Conservation (phyloP, 1,140 invertebrate genomes). For the Idris sp. region DNA sequence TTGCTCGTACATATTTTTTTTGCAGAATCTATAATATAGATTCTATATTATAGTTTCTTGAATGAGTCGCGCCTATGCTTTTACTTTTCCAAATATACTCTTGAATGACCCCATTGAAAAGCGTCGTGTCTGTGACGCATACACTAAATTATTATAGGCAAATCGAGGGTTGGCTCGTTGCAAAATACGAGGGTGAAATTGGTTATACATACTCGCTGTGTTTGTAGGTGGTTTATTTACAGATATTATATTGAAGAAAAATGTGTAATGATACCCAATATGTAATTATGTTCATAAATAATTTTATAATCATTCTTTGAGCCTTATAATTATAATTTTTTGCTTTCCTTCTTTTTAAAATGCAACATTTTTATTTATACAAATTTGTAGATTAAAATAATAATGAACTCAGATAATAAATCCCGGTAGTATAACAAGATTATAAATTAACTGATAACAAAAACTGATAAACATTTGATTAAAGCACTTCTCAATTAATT, state of each 20-base stretch:
- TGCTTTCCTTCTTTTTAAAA: no score
- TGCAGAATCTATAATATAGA: background rate
- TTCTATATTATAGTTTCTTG: slow-evolving; percentile 29
- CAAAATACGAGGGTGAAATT: slow-evolving; percentile 54
- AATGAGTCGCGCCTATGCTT: slow-evolving; percentile 35
- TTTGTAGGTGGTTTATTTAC: slow-evolving; percentile 40
- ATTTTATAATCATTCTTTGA: no score
- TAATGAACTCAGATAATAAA: no score
- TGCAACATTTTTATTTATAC: background rate
- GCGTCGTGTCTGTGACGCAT: slow-evolving; percentile 50
- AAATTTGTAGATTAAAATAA: no score
- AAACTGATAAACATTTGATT: no score
- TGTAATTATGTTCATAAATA: no score
- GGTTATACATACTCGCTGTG: slow-evolving; percentile 19
- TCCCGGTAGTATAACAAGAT: no score
- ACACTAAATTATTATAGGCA: slow-evolving; percentile 57
- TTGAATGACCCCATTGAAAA: slow-evolving; percentile 47
- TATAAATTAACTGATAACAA: no score
- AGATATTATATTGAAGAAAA: slow-evolving; percentile 35
- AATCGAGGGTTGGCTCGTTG: slow-evolving; percentile 48
- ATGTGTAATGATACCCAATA: slow-evolving; percentile 28
- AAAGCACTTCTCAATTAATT: no score
- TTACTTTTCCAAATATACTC: slow-evolving; percentile 53
- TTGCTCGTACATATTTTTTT: background rate
- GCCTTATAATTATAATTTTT: no score